Evolutionary conservation across 2,113 vertebrate genomes (phyloP), one percentile per base, ranked within the genome.

Genomic region (Hippocampus mohnikei): DNA sequence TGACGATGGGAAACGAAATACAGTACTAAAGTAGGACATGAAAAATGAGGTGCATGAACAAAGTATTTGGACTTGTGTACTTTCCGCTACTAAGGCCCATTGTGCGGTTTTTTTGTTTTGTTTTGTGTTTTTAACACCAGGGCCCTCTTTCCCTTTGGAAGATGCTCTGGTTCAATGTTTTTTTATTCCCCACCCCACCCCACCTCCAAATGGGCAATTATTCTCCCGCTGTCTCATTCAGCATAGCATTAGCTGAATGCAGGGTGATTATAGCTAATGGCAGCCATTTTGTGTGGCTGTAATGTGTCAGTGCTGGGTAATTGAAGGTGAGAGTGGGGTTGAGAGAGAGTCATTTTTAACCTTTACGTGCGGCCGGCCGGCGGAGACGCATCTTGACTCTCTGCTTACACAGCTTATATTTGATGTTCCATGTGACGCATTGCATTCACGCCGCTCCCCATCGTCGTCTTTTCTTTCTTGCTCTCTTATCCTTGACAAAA

Each of bases 261-360:
- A 63, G 77, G 81, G 81, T 81, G 83, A 89, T 89, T 88, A 84
- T 74, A 56, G 77, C 77, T 85, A 87, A 89, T 89, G 79, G 81
- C 29, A 83, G 86, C 78, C 84, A 87, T 87, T 88, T 83, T 82
- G 82, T 86, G 83, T 81, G 74, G 80, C 75, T 79, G 29, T 88
- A 88, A 88, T 84, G 75, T 83, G 78, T 74, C 80, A 79, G 74
- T 69, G 76, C 74, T 50, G 73, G 71, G 78, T 85, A 84, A 85
- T 80, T 84, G 83, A 82, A 79, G 81, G 71, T 79, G 78, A 83
- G 84, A 78, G 77, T 67, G 53, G 56, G 59, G 50, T 67, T 76
- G 78, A 77, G 67, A 74, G 79, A 80, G 42, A 72, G 78, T 73
- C 3, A 77, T 84, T 84, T 83, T 83, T 77, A 85, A 88, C 81